Base-by-base conservation (phyloP, 2,113 vertebrate species). In the Psammodynastes pulverulentus region DNA sequence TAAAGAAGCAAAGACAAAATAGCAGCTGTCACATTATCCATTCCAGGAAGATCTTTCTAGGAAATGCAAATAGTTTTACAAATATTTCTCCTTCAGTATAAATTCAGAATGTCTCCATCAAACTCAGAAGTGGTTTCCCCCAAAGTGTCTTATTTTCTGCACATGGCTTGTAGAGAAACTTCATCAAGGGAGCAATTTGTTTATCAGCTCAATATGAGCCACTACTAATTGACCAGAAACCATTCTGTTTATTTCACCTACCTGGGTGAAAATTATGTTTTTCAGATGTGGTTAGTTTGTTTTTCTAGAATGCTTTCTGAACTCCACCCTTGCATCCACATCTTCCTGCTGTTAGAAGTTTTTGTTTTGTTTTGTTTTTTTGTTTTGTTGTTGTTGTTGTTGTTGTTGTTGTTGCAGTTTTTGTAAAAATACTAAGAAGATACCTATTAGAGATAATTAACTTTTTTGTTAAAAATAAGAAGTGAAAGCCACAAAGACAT, bases 281-380 rank as follows among this genome's bases (percentile, higher is more conserved):
- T 94, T 96, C 89, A 93, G 95, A 94, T 95, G 95, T 94, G 95
- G 96, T 95, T 94, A 92, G 89, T 95, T 94, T 89, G 52, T 91
- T 95, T 91, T 91, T 94, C 93, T 89, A 92, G 54, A 93, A 88
- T 34, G 58, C 46, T 45, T 45, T 84, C 52, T 23, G 12, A 45
- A 48, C 67, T 85, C 91, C 79, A 89, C 87, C 43, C 94, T 93
- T 93, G 53, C 7, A 39, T 72, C 88, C 91, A 62, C 72, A 43
- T 72, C 72, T 54, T 89, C 79, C 45, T 89, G 51, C 51, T 84
- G 94, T 46, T 52, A 6, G 45, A 1, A 53, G 34, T 4, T 88
- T 88, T 24, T 43, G 34, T 56, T 88, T 54, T 39, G 34, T 9
- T 39, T 88, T 79, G 34, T 21, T 79, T 17, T 62, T 62, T 43